Percentiles rank a stretch among this genome's conserved stretches.
phyloP scores from a whole-genome alignment of 2,888 invertebrate genomes.

The Bellardia bayeri region DNA sequence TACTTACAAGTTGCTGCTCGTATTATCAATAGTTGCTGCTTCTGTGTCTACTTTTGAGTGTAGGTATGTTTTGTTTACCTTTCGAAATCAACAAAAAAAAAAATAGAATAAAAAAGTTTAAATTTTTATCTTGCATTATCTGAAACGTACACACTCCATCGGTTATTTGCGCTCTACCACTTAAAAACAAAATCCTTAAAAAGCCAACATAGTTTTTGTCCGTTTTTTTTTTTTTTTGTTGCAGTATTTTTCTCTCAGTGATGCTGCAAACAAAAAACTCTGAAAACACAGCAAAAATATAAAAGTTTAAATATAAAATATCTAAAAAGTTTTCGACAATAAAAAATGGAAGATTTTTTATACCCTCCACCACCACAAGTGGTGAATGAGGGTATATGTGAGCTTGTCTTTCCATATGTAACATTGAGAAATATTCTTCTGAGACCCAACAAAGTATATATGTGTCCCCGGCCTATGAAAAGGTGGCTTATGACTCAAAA shows the following conservation, averaged over 20 bases:
- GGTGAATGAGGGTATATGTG: too few species aligned
- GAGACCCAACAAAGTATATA: too few species aligned
- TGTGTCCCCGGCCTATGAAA: too few species aligned
- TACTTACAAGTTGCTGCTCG: not conserved
- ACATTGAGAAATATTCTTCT: too few species aligned
- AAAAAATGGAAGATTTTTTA: conserved; percentile 22
- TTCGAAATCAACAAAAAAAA: not conserved
- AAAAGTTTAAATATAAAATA: conserved; percentile 50
- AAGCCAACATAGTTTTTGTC: conserved; percentile 20
- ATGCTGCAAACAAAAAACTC: not conserved
- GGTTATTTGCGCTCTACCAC: conserved; percentile 38
- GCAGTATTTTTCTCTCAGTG: not conserved
- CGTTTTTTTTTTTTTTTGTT: not conserved
- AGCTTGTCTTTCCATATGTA: too few species aligned
- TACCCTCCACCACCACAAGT: too few species aligned
- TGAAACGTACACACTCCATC: conserved; percentile 43
- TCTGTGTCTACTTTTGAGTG: not conserved
- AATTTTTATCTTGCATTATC: conserved; percentile 16
- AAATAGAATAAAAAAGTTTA: conserved; percentile 1
- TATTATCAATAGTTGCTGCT: not conserved
- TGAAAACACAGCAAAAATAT: not conserved
- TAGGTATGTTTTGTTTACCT: not conserved
- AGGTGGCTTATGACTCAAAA: too few species aligned
- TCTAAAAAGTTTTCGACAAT: conserved; percentile 45
- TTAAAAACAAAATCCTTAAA: conserved; percentile 20